Evolutionary conservation across 1,140 invertebrate genomes (phyloP).

Genomic region (Drosophila fuyamai): DNA sequence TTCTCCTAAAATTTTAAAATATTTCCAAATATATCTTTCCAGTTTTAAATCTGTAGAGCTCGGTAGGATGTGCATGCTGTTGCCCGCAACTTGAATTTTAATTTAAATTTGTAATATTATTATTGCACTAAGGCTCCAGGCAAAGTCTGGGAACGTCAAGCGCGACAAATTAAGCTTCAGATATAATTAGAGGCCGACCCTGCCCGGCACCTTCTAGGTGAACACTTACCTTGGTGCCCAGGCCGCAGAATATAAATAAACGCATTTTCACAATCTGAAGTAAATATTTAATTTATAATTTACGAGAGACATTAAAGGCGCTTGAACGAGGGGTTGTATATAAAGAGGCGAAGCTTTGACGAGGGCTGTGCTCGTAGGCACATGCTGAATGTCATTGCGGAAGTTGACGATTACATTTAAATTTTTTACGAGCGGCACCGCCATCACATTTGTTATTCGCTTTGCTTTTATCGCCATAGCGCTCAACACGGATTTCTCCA

Average conservation of each 20-base stretch:
- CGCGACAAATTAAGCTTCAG: no score
- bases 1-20: no score
- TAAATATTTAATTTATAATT: slow-evolving; percentile 80
- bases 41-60: no score
- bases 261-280: slow-evolving; percentile 71
- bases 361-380: slow-evolving; percentile 51
- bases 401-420: slow-evolving; percentile 80
- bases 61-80: no score
- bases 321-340: background rate
- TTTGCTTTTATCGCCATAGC: slow-evolving; percentile 71
- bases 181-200: no score
- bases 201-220: no score
- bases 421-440: slow-evolving; percentile 64
- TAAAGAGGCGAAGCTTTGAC: background rate
- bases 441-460: slow-evolving; percentile 76
- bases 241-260: slow-evolving; percentile 56
- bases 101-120: no score
- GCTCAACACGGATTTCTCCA: slow-evolving; percentile 60
- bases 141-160: no score
- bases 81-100: no score
- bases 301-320: slow-evolving; percentile 54
- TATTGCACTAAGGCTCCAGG: no score
- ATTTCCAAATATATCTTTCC: no score
- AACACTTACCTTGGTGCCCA: no score
- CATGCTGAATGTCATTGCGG: slow-evolving; percentile 63